phyloP scores from a whole-genome alignment of 2,888 invertebrate genomes.

The Pollenia angustigena region DNA sequence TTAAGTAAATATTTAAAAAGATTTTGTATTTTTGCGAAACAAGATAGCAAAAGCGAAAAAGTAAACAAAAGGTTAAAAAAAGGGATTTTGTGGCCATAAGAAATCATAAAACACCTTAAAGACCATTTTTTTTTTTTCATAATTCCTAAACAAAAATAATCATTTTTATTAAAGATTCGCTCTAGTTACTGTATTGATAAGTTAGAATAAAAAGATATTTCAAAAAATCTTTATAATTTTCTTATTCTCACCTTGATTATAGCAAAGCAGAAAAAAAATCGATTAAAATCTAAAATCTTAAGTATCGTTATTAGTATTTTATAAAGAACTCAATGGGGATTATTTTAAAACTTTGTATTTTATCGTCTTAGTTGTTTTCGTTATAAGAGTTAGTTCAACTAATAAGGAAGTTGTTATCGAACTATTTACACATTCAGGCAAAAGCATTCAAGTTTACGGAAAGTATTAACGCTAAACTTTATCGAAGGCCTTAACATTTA shows the following conservation, averaged over 20 bases:
- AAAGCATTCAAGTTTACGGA: not conserved
- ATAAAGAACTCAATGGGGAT: conserved; percentile 12
- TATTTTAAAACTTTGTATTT: conserved; percentile 47
- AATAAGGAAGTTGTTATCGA: conserved; percentile 64
- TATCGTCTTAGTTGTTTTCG: not conserved
- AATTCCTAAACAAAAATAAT: not conserved
- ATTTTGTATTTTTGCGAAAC: not conserved
- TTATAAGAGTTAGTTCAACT: not conserved
- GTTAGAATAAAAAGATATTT: not conserved
- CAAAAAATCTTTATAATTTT: conserved; percentile 21
- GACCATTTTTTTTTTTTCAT: not conserved
- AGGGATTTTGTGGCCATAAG: not conserved
- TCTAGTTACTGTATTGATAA: conserved; percentile 19
- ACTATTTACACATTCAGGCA: conserved; percentile 54
- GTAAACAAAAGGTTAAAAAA: not conserved
- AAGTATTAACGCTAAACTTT: no score
- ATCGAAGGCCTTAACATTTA: no score
- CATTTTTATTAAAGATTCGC: conserved; percentile 5
- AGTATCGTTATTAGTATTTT: conserved; percentile 23
- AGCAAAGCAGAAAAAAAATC: not conserved
- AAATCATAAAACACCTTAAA: no score
- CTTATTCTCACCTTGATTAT: conserved; percentile 7
- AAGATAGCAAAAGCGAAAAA: conserved; percentile 14
- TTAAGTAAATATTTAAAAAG: conserved; percentile 66
- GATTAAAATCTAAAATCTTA: conserved; percentile 43